Evolutionary conservation across 1,140 invertebrate species (phyloP), one percentile per base, ranked within the genome.

Genomic region (Tetramorium alpestre): DNA sequence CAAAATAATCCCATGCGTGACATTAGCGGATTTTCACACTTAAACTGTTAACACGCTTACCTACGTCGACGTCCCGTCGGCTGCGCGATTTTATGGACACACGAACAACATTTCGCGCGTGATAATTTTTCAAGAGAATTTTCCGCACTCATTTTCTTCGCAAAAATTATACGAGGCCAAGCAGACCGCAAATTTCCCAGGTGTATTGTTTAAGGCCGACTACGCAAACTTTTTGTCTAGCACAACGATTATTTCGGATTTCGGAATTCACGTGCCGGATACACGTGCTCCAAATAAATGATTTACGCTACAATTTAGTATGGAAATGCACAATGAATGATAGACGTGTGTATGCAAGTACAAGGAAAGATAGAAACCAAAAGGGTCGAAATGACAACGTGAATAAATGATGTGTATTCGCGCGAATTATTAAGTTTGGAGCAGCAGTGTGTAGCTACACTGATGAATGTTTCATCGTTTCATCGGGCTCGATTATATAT

Each of bases 1-100:
- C 69, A 10, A 54, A 54, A 84, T 25, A 6, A 56, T 58, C 3
- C 11, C 69, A 60, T 82, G 54, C 67, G 54, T 22, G 18, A n/a
- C 25, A 75, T 82, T 81, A 81, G 54, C 49, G 33, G 13, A 62
- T 84, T 75, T 22, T 84, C 54, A 58, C 44, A 60, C 44, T n/a
- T 82, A 82, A 44, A 82, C n/a, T 82, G 25, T 13, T 72, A 47
- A 75, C 25, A 75, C 54, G 80, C 80, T 84, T 84, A 84, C 80
- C 80, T 84, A 28, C n/a, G 13, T 69, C 8, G 6, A 28, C 6
- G n/a, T 33, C 33, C 33, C 33, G 33, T 41, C 18, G 18, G 11
- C 13, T 10, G 44, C 51, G 7, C 25, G 25, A 82, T 82, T 47
- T 47, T 73, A 69, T 49, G 22, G 8, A 56, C 22, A 22, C 22